These are phyloP conservation scores for Henricia sp. DNA, from an alignment of 53 echinoderm and acorn worm genomes.

Conservation along the genomic window DNA sequence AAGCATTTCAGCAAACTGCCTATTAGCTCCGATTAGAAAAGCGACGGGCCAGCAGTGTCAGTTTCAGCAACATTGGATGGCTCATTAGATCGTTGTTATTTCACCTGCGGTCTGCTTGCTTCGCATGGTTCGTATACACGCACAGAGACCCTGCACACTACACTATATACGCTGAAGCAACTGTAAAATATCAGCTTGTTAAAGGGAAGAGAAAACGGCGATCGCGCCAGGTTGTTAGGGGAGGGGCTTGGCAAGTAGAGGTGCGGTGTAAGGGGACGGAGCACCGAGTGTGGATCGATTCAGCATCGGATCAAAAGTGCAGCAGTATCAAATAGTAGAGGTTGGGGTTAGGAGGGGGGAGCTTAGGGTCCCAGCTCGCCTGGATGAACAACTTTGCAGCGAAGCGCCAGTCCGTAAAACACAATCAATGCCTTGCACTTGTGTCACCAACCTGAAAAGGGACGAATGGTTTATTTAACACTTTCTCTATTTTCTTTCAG, in stretches of 20 bases:
- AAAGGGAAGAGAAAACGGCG: conserved; percentile 52
- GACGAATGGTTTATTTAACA: conserved; percentile 63
- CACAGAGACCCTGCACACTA: not conserved
- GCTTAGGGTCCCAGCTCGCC: conserved; percentile 29
- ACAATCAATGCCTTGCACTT: conserved; percentile 51
- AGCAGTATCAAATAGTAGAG: no score
- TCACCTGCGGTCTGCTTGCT: conserved; percentile 53
- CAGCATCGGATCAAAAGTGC: conserved; percentile 57
- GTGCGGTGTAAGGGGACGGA: not conserved
- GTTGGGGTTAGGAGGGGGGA: conserved; percentile 26
- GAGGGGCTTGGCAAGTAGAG: conserved; percentile 1
- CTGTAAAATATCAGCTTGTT: conserved; percentile 52
- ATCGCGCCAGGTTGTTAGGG: conserved; percentile 10
- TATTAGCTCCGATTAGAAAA: conserved; percentile 62
- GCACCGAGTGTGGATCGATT: conserved; percentile 45
- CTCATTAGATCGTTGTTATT: conserved; percentile 61
- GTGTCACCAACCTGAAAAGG: conserved; percentile 47
- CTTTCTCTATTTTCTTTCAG: conserved; percentile 52
- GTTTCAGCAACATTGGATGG: conserved; percentile 37
- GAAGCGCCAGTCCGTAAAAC: conserved; percentile 54
- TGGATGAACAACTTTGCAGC: conserved; percentile 52
- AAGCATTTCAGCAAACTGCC: conserved; percentile 14
- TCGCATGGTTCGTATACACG: not conserved
- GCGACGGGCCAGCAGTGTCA: conserved; percentile 48
- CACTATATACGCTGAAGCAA: no score